Evolutionary conservation across 2,113 vertebrate species (phyloP).

Genomic region (Podocnemis expansa): DNA sequence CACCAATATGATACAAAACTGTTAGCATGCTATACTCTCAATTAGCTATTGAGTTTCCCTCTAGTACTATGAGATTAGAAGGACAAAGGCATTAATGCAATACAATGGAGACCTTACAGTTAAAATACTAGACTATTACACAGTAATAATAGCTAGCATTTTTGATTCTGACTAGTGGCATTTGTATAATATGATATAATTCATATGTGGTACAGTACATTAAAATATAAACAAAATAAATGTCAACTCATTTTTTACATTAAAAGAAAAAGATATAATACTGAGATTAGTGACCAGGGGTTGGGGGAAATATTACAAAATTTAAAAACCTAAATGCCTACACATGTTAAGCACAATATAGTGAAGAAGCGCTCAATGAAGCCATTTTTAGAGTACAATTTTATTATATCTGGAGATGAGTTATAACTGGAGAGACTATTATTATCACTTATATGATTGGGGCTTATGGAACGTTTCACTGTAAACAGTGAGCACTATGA

Average conservation of each 20-base stretch:
- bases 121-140: slow-evolving; percentile 8
- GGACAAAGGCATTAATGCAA: not conserved
- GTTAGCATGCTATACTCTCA: not conserved
- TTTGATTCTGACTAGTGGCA: not conserved
- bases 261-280: not conserved
- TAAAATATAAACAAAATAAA: slow-evolving; percentile 17
- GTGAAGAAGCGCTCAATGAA: not conserved
- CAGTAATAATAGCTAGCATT: not conserved
- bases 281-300: not conserved
- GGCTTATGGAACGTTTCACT: slow-evolving; percentile 7
- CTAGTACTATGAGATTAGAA: slow-evolving; percentile 16
- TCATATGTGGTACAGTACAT: not conserved
- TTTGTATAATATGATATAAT: not conserved
- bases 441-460: not conserved
- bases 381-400: not conserved
- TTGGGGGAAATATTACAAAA: not conserved
- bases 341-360: not conserved
- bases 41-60: slow-evolving; percentile 11
- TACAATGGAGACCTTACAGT: not conserved
- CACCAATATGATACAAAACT: slow-evolving; percentile 9
- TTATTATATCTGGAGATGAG: slow-evolving; percentile 18
- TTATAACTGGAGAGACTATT: not conserved
- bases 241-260: not conserved
- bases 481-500: not conserved
- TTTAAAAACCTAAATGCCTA: not conserved